Base-by-base conservation (phyloP, 2,888 invertebrate species). In the Allophyes oxyacanthae region DNA sequence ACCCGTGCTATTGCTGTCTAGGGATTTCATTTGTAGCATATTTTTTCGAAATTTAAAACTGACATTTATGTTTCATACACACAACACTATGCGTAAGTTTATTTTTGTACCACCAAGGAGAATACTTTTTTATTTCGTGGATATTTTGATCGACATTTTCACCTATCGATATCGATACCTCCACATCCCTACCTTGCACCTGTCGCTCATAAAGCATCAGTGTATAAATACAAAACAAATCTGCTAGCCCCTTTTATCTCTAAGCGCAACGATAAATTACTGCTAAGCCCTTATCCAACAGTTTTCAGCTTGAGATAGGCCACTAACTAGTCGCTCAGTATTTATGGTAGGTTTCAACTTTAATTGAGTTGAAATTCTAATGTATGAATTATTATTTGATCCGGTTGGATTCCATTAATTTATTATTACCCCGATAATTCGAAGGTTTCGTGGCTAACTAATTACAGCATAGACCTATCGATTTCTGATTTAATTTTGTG, bases 201-300 rank as follows among this genome's bases (percentile, higher is more conserved):
- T 87, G 87, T 83, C 82, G 49, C 77, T 77, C 86, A 86, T 87
- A 87, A 87, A 87, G 58, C 78, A 86, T 83, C 69, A 60, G 75
- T 20, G 70, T 77, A 75, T 79, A 84, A 85, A 84, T 77, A 83
- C 77, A 85, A 86, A 83, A 82, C 74, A 78, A 81, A 81, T 64
- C 76, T 81, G 79, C 73, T 6, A 44, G 63, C 72, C 70, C 75
- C 83, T 84, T 84, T 85, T 82, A 85, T 84, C 85, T 84, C 69
- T 72, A 75, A 69, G 54, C 54, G 56, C 56, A 53, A 60, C 49
- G 41, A 81, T 85, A 83, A 85, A 77, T 75, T 57, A 71, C 59
- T 10, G 25, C 61, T 48, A 40, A 57, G 60, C 60, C 64, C 64
- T 67, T 75, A 74, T 66, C 64, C 75, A 64, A 58, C 77, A 58